Evolutionary conservation across 2,113 vertebrate genomes (phyloP).

Genomic region (Percopsis transmontana): DNA sequence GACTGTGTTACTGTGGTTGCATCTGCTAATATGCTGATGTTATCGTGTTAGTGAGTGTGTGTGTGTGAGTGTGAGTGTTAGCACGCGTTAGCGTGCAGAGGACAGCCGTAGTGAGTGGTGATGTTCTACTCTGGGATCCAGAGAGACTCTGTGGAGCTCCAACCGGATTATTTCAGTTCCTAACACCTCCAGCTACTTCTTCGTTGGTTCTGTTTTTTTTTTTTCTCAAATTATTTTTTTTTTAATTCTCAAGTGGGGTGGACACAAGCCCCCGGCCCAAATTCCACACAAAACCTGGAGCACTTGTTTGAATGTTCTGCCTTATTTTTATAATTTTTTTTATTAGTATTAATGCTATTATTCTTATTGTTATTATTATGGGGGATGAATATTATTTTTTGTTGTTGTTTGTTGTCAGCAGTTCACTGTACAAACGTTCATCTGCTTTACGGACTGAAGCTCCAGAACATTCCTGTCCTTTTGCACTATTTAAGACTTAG

Average conservation of each 20-base stretch:
- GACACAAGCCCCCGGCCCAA: constrained; percentile 54
- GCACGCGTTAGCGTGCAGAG: constrained; percentile 25
- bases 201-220: constrained; percentile 64
- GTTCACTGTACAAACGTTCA: constrained; percentile 87
- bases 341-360: constrained; percentile 21
- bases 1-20: too few species aligned
- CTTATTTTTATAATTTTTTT: neutral
- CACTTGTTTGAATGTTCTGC: too few species aligned
- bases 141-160: constrained; percentile 56
- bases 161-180: constrained; percentile 79
- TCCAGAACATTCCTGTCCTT: constrained; percentile 96
- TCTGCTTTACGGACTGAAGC: constrained; percentile 80
- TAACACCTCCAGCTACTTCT: constrained; percentile 82
- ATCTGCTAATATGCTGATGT: too few species aligned
- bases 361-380: constrained; percentile 60
- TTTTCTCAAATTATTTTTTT: constrained; percentile 75
- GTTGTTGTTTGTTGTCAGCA: constrained; percentile 78
- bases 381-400: neutral
- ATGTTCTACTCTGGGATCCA: constrained; percentile 19
- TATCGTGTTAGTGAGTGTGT: too few species aligned
- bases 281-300: constrained; percentile 78
- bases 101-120: constrained; percentile 36
- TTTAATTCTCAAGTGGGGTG: constrained; percentile 73
- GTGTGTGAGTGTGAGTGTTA: too few species aligned
- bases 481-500: constrained; percentile 96